Evolutionary conservation across 1,140 invertebrate genomes (phyloP).

Genomic region (Cheumatopsyche charites): DNA sequence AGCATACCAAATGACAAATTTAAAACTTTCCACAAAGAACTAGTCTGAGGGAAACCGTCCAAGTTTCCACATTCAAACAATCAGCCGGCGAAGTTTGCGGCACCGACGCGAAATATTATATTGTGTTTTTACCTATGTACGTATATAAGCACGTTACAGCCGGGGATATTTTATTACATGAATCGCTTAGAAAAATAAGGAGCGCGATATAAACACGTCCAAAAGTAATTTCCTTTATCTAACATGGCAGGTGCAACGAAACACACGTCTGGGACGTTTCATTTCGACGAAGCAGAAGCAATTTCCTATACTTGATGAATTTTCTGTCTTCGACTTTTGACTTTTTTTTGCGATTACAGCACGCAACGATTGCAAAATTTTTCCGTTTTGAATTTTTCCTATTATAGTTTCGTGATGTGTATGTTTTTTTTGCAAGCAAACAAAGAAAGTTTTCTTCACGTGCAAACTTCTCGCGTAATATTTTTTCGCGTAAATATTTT

Average conservation of each 20-base stretch:
- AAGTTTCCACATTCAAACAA: slow-evolving; percentile 25
- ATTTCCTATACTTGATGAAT: slow-evolving; percentile 38
- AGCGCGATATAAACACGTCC: neutral
- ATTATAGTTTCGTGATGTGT: no score
- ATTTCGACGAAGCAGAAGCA: slow-evolving; percentile 32
- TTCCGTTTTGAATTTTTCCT: no score
- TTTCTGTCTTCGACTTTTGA: no score
- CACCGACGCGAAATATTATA: neutral
- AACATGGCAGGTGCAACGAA: slow-evolving; percentile 28
- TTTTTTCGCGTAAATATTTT: neutral
- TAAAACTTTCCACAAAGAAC: slow-evolving; percentile 25
- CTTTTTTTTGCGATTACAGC: no score
- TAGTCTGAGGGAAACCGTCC: neutral
- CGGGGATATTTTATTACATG: neutral
- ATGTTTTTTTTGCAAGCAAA: no score
- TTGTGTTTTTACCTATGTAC: neutral
- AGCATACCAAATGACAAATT: slow-evolving; percentile 27
- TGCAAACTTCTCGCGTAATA: no score
- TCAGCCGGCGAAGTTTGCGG: slow-evolving; percentile 8
- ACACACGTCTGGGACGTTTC: slow-evolving; percentile 12
- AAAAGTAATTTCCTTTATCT: slow-evolving; percentile 35
- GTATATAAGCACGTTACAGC: neutral
- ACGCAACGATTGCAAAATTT: no score
- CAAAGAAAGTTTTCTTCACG: no score
- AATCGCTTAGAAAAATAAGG: neutral